Conservation (phyloP, 2,113 vertebrate species). For the Silurus meridionalis region DNA sequence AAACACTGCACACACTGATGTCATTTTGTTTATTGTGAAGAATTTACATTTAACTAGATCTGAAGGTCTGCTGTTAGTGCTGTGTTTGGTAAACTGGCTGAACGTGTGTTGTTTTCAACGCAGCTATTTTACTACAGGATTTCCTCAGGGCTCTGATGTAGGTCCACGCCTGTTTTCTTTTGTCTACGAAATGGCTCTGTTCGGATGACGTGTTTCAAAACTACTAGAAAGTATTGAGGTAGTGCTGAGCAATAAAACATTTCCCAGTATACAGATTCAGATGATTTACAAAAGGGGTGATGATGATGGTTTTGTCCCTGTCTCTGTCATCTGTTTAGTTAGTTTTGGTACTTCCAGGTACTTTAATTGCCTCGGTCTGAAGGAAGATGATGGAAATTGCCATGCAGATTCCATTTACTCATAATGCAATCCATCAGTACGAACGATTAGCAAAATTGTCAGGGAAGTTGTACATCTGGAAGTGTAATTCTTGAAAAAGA, state of each 20-base stretch:
- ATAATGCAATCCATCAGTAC: too few species aligned
- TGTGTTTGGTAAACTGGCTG: too few species aligned
- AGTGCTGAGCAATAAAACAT: background rate
- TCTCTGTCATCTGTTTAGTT: background rate
- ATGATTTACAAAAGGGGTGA: too few species aligned
- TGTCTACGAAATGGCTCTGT: background rate
- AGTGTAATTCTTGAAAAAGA: background rate
- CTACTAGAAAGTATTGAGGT: background rate
- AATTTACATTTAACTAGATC: background rate
- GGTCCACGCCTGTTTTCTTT: background rate
- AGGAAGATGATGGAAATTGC: too few species aligned
- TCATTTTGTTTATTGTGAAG: background rate
- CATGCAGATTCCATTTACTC: too few species aligned
- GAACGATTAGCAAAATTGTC: background rate
- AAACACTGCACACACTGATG: background rate
- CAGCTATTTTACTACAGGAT: too few species aligned
- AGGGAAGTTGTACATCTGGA: background rate
- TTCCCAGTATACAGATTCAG: background rate
- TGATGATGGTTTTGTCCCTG: too few species aligned
- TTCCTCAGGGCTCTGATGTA: too few species aligned
- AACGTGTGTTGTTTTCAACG: too few species aligned
- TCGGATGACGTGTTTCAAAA: background rate
- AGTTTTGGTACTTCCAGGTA: too few species aligned
- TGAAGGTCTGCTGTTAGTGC: too few species aligned
- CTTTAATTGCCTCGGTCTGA: background rate